Evolutionary conservation across 23 tunicate species (phyloP), one percentile per base, ranked within the genome.

Genomic region (Trididemnum miniatum): DNA sequence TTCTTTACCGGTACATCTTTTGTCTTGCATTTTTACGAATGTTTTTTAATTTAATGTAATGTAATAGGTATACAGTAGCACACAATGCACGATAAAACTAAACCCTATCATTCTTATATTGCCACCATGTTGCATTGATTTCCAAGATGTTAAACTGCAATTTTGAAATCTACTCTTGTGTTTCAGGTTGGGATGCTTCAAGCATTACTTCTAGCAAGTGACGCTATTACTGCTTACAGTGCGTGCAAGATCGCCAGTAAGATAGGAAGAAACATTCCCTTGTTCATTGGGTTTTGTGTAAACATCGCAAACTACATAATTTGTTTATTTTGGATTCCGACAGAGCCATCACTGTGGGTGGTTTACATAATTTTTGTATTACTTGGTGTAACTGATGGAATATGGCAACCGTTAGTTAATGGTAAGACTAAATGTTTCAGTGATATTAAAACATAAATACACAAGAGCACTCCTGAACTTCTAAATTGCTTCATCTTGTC

Each of bases 321-420:
- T 35, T 75, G 82, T 63, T 59, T 82, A 4, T 82, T 76, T 29
- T 88, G 92, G 92, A 36, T 65, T 25, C 92, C 92, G 0, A 77
- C 75, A 33, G 34, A 37, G 2, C 52, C 82, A 22, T 72, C 86
- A 20, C 25, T 65, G 1, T 88, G 92, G 92, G 72, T 88, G 27
- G 83, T 88, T 51, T 88, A 88, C 71, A 37, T 88, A 20, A 35
- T 88, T 1, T 88, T 81, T 65, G 35, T 38, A 0, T 28, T 76
- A 0, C 28, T 77, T 32, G 92, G 92, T 23, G 1, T 76, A 0
- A 77, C 33, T 18, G 77, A 88, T 39, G 92, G 92, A 12, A 33
- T 88, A 23, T 82, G 92, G 87, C 92, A 82, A 67, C 87, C 87
- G 9, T 34, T 65, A 27, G 65, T 82, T 9, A 82, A 82, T 59